Evolutionary conservation across 2,888 invertebrate genomes (phyloP), one percentile per base, ranked within the genome.

Genomic region (Agrotis exclamationis): DNA sequence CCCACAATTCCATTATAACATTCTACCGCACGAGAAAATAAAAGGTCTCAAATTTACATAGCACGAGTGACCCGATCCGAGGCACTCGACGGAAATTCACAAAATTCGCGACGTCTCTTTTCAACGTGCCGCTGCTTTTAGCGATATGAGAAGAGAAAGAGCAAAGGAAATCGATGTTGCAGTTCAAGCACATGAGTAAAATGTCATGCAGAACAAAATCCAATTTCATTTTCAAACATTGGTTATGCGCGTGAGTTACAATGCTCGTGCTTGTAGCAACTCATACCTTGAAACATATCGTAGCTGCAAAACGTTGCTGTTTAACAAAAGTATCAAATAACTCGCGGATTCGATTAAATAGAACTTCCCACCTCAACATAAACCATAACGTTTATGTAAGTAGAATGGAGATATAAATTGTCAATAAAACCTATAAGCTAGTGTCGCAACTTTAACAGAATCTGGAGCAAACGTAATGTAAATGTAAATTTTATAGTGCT

Each of bases 31-130:
- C 85, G 87, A 87, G 89, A 91, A 92, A 93, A 94, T 93, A 93
- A 93, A 93, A 93, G 83, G 90, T 91, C 89, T 89, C 85, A 88
- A 89, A 93, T 93, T 93, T 93, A 93, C 93, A 94, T 93, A 92
- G 89, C 92, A 90, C 90, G 89, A 92, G 87, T 89, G 90, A 90
- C 88, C 86, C 86, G 87, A 87, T 86, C 82, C 84, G 85, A 85
- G 83, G 84, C 79, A 84, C 84, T 75, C 79, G 83, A 83, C 85
- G 81, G 87, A 86, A 88, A 88, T 89, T 84, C 73, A 77, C 85
- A 81, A 86, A 86, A 87, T 85, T 90, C 88, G 80, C 82, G 84
- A 83, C 87, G 82, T 94, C 91, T 88, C 91, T 91, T 90, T 93
- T 89, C 86, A 88, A 82, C 89, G 63, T 80, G 82, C 81, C 82